Evolutionary conservation across 2,113 vertebrate species (phyloP), one percentile per base, ranked within the genome.

Genomic region (Phasianus colchicus): DNA sequence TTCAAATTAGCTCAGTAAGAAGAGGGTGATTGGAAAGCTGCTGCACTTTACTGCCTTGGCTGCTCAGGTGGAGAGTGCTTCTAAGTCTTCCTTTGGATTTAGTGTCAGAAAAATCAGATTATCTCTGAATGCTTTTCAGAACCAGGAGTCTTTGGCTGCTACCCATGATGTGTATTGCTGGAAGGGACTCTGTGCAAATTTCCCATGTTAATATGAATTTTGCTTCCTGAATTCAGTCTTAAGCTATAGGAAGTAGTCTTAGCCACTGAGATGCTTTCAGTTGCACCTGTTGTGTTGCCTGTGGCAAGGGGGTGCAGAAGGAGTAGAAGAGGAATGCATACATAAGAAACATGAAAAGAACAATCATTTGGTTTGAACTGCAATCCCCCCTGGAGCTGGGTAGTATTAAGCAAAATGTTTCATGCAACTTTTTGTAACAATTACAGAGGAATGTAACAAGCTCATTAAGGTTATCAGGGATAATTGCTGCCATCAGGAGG

Each of bases 401-500:
- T 67, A 74, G 45, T 91, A 70, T 89, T 92, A 69, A 45, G 54
- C n/a, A 65, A 89, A 92, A 38, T 55, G 71, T 85, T 94, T 84
- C 8, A 14, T 85, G 3, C 8, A 92, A 67, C 29, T 92, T 94
- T 83, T 85, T 32, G 9, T 83, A 91, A 90, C 81, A 92, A 79
- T 94, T 91, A 64, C 80, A 78, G 71, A 70, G 25, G 67, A 94
- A 91, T 74, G 42, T 84, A 86, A 48, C 54, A 93, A 77, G 78
- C 89, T 94, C 25, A 54, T 95, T 91, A 92, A 93, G 61, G 64
- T 94, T 91, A 87, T 82, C 88, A 71, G 91, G 86, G 87, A 77
- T 96, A 90, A 93, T 96, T 93, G 71, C 54, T 90, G 81, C 78
- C 71, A 76, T 91, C 67, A 88, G 91, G 84, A 92, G 60, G 80